Conservation (phyloP, 2,113 vertebrate genomes). For the Cichladusa arquata region DNA sequence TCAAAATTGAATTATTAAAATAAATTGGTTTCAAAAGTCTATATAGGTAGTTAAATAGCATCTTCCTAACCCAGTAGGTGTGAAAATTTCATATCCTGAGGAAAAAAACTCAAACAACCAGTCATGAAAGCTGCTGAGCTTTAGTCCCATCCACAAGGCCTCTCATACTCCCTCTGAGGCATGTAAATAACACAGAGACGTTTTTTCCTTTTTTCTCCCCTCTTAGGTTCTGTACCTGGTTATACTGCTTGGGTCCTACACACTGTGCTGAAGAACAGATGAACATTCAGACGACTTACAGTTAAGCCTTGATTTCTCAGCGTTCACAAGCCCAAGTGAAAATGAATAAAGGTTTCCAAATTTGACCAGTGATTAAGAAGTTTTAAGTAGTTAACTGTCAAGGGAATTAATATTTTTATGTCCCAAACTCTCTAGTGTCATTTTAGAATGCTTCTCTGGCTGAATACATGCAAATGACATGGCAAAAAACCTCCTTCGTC, state of each 20-base stretch:
- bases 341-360: neutral
- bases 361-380: neutral
- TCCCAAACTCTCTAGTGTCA: neutral
- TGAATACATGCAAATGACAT: neutral
- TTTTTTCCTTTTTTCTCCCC: neutral
- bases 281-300: neutral
- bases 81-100: neutral
- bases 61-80: neutral
- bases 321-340: neutral
- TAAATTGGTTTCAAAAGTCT: neutral
- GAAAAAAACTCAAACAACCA: neutral
- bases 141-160: neutral
- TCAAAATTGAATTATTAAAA: neutral
- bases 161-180: neutral
- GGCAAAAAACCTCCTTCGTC: neutral
- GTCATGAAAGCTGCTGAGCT: neutral
- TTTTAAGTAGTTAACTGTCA: neutral
- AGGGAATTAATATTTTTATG: neutral
- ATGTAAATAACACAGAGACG: neutral
- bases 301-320: neutral
- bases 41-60: neutral
- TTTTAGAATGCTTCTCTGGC: neutral
- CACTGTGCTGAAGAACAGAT: neutral
- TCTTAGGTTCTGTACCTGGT: neutral
- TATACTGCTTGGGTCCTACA: neutral